Conservation (phyloP, 2,113 vertebrate species). For the Pleuronectes platessa region DNA sequence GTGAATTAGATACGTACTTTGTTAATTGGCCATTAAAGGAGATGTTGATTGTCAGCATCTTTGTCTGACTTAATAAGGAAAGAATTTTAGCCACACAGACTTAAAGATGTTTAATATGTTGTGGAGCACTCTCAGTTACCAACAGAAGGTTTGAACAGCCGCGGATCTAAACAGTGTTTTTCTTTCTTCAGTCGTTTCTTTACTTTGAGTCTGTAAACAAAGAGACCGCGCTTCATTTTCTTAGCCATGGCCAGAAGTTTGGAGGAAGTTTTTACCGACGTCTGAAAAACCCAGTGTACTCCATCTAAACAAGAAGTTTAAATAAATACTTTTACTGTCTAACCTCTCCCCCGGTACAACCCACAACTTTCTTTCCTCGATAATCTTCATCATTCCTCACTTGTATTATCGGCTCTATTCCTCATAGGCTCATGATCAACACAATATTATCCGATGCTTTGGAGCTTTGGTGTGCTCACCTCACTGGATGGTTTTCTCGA, state of each 20-base stretch:
- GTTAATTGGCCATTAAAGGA: slow-evolving; percentile 55
- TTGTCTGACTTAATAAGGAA: slow-evolving; percentile 56
- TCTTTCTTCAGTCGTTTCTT: background rate
- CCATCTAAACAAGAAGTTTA: background rate
- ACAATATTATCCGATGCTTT: no score
- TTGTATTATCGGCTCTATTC: background rate
- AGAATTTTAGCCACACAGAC: slow-evolving; percentile 7
- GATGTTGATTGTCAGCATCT: slow-evolving; percentile 62
- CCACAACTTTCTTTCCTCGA: background rate
- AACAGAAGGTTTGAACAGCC: background rate
- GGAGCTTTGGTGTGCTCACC: no score
- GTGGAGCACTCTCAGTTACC: background rate
- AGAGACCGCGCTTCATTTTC: background rate
- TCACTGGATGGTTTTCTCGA: no score
- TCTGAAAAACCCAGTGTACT: background rate
- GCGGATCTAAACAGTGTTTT: background rate
- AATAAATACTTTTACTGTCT: background rate
- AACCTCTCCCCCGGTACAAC: background rate
- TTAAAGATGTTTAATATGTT: background rate
- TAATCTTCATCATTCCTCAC: no score
- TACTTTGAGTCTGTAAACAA: background rate
- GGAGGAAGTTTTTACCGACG: background rate
- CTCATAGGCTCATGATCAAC: background rate
- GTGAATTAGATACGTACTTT: slow-evolving; percentile 67
- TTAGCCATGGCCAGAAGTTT: background rate